These are phyloP conservation scores for Pandemis corylana DNA, from an alignment of 2,888 invertebrate species.

Conservation along the genomic window DNA sequence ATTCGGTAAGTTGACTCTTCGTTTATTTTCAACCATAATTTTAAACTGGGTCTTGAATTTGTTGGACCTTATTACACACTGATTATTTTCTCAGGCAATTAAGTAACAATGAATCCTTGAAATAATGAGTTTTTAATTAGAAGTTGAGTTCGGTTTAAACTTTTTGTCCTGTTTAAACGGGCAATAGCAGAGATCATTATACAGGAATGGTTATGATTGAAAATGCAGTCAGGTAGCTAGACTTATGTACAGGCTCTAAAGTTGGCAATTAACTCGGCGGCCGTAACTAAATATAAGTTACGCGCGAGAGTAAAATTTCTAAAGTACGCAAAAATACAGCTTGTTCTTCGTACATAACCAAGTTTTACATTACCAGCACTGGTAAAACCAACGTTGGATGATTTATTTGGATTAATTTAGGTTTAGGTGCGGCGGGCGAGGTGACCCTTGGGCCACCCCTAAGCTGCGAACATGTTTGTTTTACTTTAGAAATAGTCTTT, in stretches of 20 bases:
- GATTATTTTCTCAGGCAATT: slow-evolving; percentile 35
- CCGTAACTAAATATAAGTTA: neutral
- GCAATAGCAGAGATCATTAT: slow-evolving; percentile 2
- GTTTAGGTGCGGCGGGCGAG: too few species aligned
- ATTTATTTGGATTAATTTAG: too few species aligned
- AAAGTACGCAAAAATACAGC: neutral
- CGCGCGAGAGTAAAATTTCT: slow-evolving; percentile 20
- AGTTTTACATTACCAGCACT: too few species aligned
- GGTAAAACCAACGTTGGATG: too few species aligned
- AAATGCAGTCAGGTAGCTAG: neutral
- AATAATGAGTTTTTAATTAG: slow-evolving; percentile 32
- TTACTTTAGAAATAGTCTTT: too few species aligned
- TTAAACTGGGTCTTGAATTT: slow-evolving; percentile 31
- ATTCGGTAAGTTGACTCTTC: slow-evolving; percentile 65
- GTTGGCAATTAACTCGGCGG: neutral
- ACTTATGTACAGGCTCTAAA: neutral
- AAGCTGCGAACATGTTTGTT: too few species aligned
- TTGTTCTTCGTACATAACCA: too few species aligned
- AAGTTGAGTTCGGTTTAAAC: neutral
- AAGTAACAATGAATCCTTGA: slow-evolving; percentile 37
- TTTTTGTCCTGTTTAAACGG: neutral
- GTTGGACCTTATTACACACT: slow-evolving; percentile 17
- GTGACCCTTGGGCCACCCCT: too few species aligned
- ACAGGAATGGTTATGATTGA: neutral
- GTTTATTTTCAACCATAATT: slow-evolving; percentile 29